Conservation (phyloP, 2,888 invertebrate species). For the Stenichneumon culpator region DNA sequence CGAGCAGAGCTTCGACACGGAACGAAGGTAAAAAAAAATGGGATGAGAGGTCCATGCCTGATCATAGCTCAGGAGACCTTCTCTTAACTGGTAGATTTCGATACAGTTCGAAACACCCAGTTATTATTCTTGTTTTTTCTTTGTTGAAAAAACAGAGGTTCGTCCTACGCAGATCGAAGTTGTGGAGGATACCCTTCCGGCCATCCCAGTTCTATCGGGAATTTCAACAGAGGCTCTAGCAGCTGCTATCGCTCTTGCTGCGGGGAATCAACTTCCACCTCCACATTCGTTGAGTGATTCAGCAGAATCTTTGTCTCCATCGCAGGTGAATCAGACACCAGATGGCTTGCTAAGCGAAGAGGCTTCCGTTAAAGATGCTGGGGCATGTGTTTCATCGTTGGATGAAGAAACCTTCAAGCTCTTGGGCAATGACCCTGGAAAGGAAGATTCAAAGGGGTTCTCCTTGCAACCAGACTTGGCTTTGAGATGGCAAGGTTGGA, state of each 20-base stretch:
- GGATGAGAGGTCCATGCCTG: neutral
- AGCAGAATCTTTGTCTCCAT: neutral
- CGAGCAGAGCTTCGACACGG: too few relatives aligned
- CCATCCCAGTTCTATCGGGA: neutral
- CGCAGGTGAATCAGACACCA: neutral
- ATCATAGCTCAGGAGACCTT: constrained; percentile 2
- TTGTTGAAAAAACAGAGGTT: neutral
- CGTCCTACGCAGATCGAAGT: neutral
- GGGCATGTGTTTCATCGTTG: neutral
- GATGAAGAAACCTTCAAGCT: constrained; percentile 34
- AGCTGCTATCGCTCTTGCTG: too few relatives aligned
- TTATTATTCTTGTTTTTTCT: neutral
- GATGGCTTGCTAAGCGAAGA: neutral
- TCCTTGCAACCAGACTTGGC: constrained; percentile 4
- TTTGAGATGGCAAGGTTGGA: constrained; percentile 36
- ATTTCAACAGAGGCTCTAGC: too few relatives aligned
- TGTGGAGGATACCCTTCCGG: neutral
- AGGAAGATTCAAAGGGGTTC: neutral
- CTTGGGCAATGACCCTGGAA: constrained; percentile 15
- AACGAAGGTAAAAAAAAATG: too few relatives aligned
- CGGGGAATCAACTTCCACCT: neutral
- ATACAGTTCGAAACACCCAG: constrained; percentile 11
- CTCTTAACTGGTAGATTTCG: constrained; percentile 8
- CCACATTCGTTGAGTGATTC: too few relatives aligned
- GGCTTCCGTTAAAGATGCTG: neutral